Base-by-base conservation (phyloP, 2,888 invertebrate species). In the Acleris holmiana region DNA sequence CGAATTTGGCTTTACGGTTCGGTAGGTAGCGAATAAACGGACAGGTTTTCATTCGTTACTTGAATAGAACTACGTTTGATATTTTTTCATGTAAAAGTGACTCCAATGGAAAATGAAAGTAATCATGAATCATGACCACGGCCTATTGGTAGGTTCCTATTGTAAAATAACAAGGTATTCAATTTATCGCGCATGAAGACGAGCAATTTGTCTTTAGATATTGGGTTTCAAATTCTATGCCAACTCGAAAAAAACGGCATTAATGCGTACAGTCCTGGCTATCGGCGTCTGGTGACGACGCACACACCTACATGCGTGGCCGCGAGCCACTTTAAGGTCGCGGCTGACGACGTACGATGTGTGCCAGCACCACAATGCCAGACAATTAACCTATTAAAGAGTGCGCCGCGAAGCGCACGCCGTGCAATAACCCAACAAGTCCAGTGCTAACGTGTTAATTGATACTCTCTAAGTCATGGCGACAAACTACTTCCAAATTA, bases 301-400 rank as follows among this genome's bases (percentile, higher is more conserved):
- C 80, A 80, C 76, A 80, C 81, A 84, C 84, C 82, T 84, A 84
- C 82, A 83, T 77, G 86, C 86, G 86, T 87, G 89, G 89, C 88
- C 90, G 86, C 88, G 82, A 86, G 85, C 75, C 83, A 82, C 81
- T 85, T 80, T 91, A 88, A 91, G 91, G 91, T 91, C 91, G 90
- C 81, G 81, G 84, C 82, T 86, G 85, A 75, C 85, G 83, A 88
- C 86, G 84, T 88, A 75, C 85, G 83, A 88, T 87, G 84, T 88
- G 86, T 90, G 88, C 90, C 89, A 90, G 87, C 86, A 85, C 85
- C 80, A 91, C 91, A 89, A 91, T 91, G 89, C 88, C 86, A 88
- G 87, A 82, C 88, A 89, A 91, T 92, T 91, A 91, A 88, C 89
- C 89, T 89, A 90, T 90, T 89, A 90, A 88, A 89, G 84, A 86